Evolutionary conservation across 2,113 vertebrate species (phyloP).

Genomic region (Sebastes fasciatus): DNA sequence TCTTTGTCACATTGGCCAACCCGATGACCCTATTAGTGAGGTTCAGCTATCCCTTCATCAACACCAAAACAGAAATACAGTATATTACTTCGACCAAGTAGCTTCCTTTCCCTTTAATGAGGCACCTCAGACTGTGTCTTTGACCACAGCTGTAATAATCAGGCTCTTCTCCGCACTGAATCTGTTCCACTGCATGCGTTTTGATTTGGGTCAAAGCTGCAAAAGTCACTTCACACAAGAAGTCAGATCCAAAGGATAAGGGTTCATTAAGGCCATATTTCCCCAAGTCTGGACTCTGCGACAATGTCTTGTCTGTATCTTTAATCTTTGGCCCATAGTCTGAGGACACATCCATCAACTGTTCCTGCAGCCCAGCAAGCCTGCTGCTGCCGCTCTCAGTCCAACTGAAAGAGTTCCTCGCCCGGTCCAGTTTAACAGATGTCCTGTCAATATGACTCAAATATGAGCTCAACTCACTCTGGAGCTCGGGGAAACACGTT

Average conservation of each 20-base stretch:
- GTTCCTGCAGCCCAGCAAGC: constrained; percentile 30
- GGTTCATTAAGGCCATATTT: constrained; percentile 36
- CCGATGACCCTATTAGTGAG: background rate
- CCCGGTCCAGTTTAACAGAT: constrained; percentile 50
- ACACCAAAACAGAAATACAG: constrained; percentile 3
- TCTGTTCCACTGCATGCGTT: background rate
- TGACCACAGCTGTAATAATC: background rate
- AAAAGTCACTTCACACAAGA: constrained; percentile 12
- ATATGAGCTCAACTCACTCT: constrained; percentile 39
- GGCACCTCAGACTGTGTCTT: constrained; percentile 1
- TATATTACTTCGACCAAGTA: background rate
- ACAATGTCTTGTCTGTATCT: constrained; percentile 28
- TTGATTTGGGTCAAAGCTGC: constrained; percentile 16
- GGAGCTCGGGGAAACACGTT: constrained; percentile 32
- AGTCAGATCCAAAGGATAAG: constrained; percentile 7
- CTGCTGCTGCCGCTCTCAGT: constrained; percentile 43
- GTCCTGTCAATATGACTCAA: constrained; percentile 56
- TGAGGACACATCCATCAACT: constrained; percentile 64
- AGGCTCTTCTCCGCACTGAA: background rate
- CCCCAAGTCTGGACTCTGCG: constrained; percentile 2
- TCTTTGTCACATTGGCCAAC: background rate
- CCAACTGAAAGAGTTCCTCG: constrained; percentile 31
- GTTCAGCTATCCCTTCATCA: constrained; percentile 9
- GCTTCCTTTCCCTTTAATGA: background rate
- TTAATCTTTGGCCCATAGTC: constrained; percentile 49